Evolutionary conservation across 2,797 vertebrate species (phyloP).

Genomic region (Pangasius krempfi): DNA sequence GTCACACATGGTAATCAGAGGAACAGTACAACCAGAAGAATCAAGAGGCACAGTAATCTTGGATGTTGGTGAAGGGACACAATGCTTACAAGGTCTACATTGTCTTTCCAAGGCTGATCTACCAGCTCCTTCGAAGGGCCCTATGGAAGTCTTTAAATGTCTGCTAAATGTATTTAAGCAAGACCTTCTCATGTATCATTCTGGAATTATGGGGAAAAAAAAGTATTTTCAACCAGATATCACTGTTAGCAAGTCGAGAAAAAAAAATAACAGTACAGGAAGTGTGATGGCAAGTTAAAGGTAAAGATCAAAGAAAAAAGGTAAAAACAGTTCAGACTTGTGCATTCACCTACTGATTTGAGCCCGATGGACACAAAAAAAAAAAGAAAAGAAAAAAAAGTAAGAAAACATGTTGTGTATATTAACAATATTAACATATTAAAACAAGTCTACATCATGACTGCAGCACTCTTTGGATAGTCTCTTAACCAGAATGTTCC

Average conservation of each 20-base stretch:
- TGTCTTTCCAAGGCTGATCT: slow-evolving; percentile 54
- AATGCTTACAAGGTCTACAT: slow-evolving; percentile 54
- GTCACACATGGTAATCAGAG: slow-evolving; percentile 47
- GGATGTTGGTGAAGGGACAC: slow-evolving; percentile 54
- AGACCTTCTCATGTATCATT: slow-evolving; percentile 45
- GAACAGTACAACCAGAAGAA: slow-evolving; percentile 58
- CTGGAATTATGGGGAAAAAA: not conserved
- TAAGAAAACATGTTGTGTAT: not conserved
- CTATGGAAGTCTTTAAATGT: slow-evolving; percentile 33
- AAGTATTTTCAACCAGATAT: not conserved
- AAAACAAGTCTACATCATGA: slow-evolving; percentile 67
- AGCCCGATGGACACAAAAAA: slow-evolving; percentile 66
- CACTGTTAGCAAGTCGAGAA: slow-evolving; percentile 18
- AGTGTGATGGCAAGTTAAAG: slow-evolving; percentile 55
- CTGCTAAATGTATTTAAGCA: slow-evolving; percentile 49
- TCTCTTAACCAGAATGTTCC: slow-evolving; percentile 49
- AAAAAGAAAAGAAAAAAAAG: slow-evolving; percentile 32
- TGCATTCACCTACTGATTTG: slow-evolving; percentile 69
- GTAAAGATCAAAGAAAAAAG: slow-evolving; percentile 53
- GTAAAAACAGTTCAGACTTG: slow-evolving; percentile 56
- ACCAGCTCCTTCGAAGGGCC: slow-evolving; percentile 45
- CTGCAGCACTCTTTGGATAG: slow-evolving; percentile 65
- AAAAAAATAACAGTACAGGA: slow-evolving; percentile 60
- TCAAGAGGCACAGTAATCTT: slow-evolving; percentile 63
- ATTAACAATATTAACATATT: slow-evolving; percentile 61